Base-by-base conservation (phyloP, 2,888 invertebrate species). In the Thymelicus acteon region DNA sequence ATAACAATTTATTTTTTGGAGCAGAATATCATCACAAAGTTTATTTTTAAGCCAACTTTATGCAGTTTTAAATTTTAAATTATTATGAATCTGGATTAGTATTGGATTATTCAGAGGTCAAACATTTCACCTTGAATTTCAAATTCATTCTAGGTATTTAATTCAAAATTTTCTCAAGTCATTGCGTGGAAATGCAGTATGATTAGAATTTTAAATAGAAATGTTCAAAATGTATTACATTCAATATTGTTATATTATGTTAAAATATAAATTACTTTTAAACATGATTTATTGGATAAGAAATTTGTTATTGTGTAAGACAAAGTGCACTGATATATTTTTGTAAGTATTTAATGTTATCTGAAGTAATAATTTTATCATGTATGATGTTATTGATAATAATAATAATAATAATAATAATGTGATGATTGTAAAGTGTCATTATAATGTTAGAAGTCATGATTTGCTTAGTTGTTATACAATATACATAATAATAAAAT, bases 91-190 rank as follows among this genome's bases (percentile, higher is more conserved):
- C 31, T 31, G 31, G 5, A 5, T 31, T 31, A 31, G 3, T 31
- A 31, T 31, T 31, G 31, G 3, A 31, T 31, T 31, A 80, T 77
- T 74, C 78, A 83, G 80, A 84, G 86, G 85, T 86, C 85, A 86
- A 74, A 75, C 73, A 73, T 78, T 73, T 83, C 78, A 84, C 85
- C 82, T 85, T 83, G 77, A 75, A 77, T 73, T 77, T 73, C 65
- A 74, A 65, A 74, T 75, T 73, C 66, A 70, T 70, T 72, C 8
- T 40, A 31, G 10, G 5, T 58, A 57, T 57, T 72, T 72, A 71
- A 75, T 78, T 71, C 73, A 75, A 72, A 74, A 75, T 76, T 65
- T 24, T 63, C 19, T 40, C 63, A 63, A 49, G 58, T 69, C 69
- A 69, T 64, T 48, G 58, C 39, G 8, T 57, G 57, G 10, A 49